phyloP scores from a whole-genome alignment of 1,140 invertebrate genomes.

The Doryteuthis pealeii region DNA sequence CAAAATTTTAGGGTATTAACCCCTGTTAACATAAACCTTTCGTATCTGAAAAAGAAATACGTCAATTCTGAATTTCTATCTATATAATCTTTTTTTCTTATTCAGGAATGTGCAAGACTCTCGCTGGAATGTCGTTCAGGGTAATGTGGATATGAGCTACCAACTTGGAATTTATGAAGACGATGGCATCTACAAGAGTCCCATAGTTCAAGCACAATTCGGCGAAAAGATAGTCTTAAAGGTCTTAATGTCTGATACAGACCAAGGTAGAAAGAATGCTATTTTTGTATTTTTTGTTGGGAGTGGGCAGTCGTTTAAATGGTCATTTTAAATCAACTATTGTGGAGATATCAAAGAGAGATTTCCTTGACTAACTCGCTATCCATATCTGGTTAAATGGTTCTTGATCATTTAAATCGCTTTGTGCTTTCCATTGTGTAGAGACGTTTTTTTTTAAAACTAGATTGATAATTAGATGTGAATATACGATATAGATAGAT shows the following conservation, averaged over 20 bases:
- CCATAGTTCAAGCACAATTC: not conserved
- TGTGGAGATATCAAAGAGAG: not conserved
- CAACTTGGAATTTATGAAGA: conserved; percentile 6
- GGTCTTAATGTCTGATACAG: not conserved
- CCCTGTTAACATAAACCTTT: too few species aligned
- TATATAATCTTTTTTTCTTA: not conserved
- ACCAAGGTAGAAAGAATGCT: not conserved
- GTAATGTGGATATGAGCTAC: conserved; percentile 6
- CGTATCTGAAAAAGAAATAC: too few species aligned
- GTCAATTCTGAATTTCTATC: too few species aligned
- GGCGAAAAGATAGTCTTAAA: not conserved
- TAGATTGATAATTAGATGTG: too few species aligned
- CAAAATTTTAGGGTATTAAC: too few species aligned
- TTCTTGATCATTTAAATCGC: too few species aligned
- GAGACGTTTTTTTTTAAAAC: too few species aligned
- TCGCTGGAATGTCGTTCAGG: conserved; percentile 8
- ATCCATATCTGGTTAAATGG: too few species aligned
- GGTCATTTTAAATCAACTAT: not conserved
- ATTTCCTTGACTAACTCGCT: not conserved
- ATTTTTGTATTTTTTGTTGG: too few species aligned
- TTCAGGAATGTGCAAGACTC: conserved; percentile 7
- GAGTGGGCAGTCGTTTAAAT: not conserved
- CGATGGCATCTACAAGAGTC: not conserved
- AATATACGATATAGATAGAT: not conserved
- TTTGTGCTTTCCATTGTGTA: too few species aligned